These are phyloP conservation scores for Scyliorhinus canicula DNA, from an alignment of 2,797 vertebrate species.

Conservation along the genomic window DNA sequence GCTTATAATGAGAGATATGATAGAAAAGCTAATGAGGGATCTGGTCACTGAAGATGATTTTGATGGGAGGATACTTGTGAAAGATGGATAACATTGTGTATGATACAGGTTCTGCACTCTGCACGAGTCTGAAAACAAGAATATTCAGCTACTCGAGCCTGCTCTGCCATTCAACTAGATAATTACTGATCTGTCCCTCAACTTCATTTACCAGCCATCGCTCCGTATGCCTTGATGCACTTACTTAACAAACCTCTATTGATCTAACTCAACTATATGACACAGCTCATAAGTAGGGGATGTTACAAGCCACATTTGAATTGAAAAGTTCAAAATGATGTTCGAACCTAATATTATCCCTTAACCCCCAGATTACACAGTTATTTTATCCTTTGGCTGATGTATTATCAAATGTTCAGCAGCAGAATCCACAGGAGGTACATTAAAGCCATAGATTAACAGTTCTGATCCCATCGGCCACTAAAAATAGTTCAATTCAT, in stretches of 20 bases:
- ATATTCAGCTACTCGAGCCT: not conserved
- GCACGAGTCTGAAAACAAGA: not conserved
- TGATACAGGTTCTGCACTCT: no score
- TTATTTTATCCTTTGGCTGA: not conserved
- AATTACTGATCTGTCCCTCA: not conserved
- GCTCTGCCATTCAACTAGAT: not conserved
- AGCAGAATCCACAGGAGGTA: not conserved
- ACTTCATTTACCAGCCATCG: not conserved
- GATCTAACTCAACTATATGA: not conserved
- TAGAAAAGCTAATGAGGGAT: not conserved
- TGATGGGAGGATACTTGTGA: not conserved
- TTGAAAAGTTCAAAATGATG: not conserved
- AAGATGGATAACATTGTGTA: not conserved
- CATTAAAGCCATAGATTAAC: not conserved
- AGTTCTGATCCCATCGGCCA: not conserved
- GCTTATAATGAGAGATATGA: not conserved
- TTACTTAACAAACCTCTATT: not conserved
- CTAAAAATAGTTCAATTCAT: not conserved
- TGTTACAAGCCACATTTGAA: not conserved
- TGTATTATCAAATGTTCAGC: not conserved
- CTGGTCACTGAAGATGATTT: not conserved
- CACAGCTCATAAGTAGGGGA: not conserved
- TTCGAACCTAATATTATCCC: not conserved
- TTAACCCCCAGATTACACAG: not conserved
- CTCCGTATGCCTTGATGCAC: not conserved